Evolutionary conservation across 2,888 invertebrate species (phyloP).

Genomic region (Odontothrips loti): DNA sequence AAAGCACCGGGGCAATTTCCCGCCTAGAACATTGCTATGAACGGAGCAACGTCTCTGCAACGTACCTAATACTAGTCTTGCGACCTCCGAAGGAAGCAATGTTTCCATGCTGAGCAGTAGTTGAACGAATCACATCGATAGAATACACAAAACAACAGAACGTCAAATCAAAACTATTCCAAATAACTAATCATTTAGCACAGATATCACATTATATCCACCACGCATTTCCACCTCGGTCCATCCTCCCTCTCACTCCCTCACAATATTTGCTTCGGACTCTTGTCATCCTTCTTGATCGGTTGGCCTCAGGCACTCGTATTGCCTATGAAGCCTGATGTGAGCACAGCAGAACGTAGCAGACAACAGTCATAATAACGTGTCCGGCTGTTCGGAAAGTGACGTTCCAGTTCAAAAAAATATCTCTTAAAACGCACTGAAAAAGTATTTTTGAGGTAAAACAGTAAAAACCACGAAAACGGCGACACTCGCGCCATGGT

Average conservation of each 20-base stretch:
- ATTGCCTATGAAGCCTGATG: no score
- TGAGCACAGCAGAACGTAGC: no score
- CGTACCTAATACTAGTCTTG: slow-evolving; percentile 11
- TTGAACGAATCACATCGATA: background rate
- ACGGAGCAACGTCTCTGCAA: background rate
- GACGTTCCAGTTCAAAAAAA: no score
- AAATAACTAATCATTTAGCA: background rate
- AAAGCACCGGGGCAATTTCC: background rate
- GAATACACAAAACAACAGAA: background rate
- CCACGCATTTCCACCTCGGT: background rate
- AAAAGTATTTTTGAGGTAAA: background rate
- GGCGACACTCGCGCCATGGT: no score
- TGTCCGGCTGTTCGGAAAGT: no score
- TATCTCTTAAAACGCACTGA: background rate
- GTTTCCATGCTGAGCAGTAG: background rate
- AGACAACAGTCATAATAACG: no score
- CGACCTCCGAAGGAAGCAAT: background rate
- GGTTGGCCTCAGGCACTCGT: background rate
- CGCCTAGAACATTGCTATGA: background rate
- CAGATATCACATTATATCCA: background rate
- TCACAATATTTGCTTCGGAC: background rate
- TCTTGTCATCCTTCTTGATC: background rate
- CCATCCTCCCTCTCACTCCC: background rate
- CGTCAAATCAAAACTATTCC: background rate
- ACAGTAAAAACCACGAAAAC: background rate